These are phyloP conservation scores for Styela plicata DNA, from an alignment of 23 tunicate species.

Conservation along the genomic window DNA sequence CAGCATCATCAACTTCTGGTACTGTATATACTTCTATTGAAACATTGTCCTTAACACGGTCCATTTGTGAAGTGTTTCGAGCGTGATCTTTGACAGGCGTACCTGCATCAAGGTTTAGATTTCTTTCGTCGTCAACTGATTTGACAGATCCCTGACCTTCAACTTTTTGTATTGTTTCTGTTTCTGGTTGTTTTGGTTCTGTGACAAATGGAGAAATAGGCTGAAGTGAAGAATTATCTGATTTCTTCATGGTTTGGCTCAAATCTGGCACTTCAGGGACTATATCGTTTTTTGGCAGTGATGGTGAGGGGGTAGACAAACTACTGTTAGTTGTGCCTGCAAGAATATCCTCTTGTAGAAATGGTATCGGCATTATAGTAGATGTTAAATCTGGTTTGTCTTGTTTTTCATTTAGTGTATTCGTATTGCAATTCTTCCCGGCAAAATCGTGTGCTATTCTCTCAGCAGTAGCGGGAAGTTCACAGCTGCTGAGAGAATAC, in stretches of 20 bases:
- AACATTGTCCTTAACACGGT: background rate
- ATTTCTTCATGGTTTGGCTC: background rate
- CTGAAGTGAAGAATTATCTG: background rate
- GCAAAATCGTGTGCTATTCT: conserved; percentile 23
- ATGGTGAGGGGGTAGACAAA: background rate
- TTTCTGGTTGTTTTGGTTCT: background rate
- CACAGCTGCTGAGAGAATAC: conserved; percentile 90
- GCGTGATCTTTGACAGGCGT: background rate
- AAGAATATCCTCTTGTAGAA: background rate
- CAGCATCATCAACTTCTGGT: background rate
- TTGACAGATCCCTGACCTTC: background rate
- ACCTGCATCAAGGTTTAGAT: no score
- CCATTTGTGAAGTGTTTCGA: background rate
- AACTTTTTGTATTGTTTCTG: background rate
- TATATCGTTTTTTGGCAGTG: background rate
- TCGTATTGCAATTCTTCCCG: conserved; percentile 21
- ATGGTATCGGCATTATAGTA: background rate
- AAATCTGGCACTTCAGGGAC: no score
- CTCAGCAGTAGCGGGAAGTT: conserved; percentile 92
- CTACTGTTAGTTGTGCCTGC: background rate
- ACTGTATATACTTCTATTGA: background rate
- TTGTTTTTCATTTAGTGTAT: background rate
- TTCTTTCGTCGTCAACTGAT: background rate
- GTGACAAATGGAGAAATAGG: background rate
- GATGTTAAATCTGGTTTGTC: background rate